Conservation (phyloP, 2,113 vertebrate species). For the Psittacara wagleri region DNA sequence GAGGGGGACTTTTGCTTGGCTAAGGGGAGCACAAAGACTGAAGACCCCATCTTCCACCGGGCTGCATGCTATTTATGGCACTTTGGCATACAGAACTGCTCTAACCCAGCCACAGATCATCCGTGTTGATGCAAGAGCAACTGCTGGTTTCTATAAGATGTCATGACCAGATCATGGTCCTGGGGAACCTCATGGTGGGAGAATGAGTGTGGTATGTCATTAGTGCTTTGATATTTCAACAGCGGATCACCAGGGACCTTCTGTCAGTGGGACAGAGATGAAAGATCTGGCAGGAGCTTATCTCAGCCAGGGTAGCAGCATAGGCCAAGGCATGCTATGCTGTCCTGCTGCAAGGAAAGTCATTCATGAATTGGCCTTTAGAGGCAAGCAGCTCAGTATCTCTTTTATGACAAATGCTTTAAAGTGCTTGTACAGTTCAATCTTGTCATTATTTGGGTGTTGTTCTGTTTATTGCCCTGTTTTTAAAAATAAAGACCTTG, state of each 20-base stretch:
- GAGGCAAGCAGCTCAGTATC: not conserved
- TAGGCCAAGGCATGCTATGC: not conserved
- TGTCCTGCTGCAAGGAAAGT: not conserved
- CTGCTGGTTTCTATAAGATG: not conserved
- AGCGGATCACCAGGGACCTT: not conserved
- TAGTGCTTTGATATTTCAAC: not conserved
- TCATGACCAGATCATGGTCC: not conserved
- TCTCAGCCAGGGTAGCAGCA: not conserved
- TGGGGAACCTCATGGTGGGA: not conserved
- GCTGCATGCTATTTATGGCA: not conserved
- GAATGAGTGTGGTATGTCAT: not conserved
- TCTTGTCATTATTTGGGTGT: conserved; percentile 35
- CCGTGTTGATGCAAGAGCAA: not conserved
- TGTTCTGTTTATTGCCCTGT: conserved; percentile 24
- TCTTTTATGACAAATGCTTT: not conserved
- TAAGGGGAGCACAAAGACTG: not conserved
- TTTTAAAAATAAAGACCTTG: conserved; percentile 21
- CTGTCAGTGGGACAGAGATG: not conserved
- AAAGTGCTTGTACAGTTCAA: not conserved
- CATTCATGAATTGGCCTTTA: not conserved
- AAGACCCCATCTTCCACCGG: not conserved
- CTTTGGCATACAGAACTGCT: not conserved
- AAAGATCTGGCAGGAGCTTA: not conserved
- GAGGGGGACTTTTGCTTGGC: not conserved
- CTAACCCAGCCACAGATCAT: not conserved